Percentiles rank a stretch among this genome's conserved stretches.
Conservation (phyloP, 2,888 invertebrate genomes). For the Archips xylosteana region DNA sequence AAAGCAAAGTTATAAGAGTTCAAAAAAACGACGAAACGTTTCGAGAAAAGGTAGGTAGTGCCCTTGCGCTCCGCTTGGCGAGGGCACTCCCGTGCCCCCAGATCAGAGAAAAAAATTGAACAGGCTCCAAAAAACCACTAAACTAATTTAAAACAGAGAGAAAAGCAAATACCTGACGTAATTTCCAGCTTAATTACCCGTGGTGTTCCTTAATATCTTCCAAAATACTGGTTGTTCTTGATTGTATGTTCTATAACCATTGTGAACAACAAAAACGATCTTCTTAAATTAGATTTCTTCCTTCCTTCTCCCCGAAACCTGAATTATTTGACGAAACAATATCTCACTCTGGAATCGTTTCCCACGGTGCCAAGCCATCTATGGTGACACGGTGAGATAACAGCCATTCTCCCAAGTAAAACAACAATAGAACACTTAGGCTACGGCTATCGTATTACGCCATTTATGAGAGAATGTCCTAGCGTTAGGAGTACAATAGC, state of each 20-base stretch:
- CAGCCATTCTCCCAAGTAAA: slow-evolving; percentile 28
- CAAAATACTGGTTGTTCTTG: neutral
- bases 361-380: slow-evolving; percentile 11
- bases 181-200: neutral
- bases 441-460: slow-evolving; percentile 19
- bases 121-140: no score
- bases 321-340: neutral
- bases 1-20: no score
- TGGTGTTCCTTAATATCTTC: neutral
- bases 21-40: no score
- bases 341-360: slow-evolving; percentile 2
- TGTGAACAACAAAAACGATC: neutral
- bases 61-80: no score
- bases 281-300: neutral
- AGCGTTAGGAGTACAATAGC: slow-evolving; percentile 23
- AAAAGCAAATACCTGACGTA: neutral
- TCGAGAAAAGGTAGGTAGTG: no score
- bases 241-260: neutral
- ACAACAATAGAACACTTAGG: slow-evolving; percentile 40
- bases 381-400: slow-evolving; percentile 5
- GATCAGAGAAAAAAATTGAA: no score
- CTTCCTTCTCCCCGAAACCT: neutral
- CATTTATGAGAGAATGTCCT: slow-evolving; percentile 31
- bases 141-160: no score
- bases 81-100: no score